Evolutionary conservation across 2,888 invertebrate species (phyloP).

Genomic region (Monopis laevigella): DNA sequence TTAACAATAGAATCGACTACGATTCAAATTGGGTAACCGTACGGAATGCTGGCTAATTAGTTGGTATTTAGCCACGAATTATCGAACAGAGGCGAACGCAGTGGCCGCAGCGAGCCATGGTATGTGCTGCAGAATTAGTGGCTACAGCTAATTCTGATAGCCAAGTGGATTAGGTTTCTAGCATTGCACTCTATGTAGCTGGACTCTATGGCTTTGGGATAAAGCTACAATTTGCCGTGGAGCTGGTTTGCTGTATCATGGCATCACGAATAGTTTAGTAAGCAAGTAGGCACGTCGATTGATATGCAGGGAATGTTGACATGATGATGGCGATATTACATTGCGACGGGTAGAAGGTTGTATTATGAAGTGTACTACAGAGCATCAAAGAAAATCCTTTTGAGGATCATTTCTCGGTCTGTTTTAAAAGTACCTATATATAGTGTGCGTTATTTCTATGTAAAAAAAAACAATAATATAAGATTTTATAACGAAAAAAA

Average conservation of each 20-base stretch:
- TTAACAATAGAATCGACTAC: too few relatives aligned
- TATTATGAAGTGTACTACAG: too few relatives aligned
- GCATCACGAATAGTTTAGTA: slow-evolving; percentile 26
- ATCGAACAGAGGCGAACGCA: not conserved
- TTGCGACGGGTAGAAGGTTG: slow-evolving; percentile 21
- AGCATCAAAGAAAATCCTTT: too few relatives aligned
- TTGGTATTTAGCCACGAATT: not conserved
- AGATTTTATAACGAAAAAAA: too few relatives aligned
- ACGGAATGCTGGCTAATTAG: slow-evolving; percentile 1
- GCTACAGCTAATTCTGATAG: slow-evolving; percentile 6
- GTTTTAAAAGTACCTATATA: too few relatives aligned
- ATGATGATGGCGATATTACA: slow-evolving; percentile 31
- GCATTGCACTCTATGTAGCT: slow-evolving; percentile 23
- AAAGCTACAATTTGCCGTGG: too few relatives aligned
- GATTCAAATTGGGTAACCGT: too few relatives aligned
- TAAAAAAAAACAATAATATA: too few relatives aligned
- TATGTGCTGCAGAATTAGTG: slow-evolving; percentile 2
- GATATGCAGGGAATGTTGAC: slow-evolving; percentile 46
- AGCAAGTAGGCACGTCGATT: slow-evolving; percentile 23
- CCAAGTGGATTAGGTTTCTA: slow-evolving; percentile 18
- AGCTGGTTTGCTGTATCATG: too few relatives aligned
- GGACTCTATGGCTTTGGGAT: slow-evolving; percentile 16
- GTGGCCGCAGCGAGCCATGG: not conserved
- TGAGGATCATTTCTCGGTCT: too few relatives aligned
- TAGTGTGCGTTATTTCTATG: too few relatives aligned